Base-by-base conservation (phyloP, 2,888 invertebrate species). In the Ischnus inquisitorius region DNA sequence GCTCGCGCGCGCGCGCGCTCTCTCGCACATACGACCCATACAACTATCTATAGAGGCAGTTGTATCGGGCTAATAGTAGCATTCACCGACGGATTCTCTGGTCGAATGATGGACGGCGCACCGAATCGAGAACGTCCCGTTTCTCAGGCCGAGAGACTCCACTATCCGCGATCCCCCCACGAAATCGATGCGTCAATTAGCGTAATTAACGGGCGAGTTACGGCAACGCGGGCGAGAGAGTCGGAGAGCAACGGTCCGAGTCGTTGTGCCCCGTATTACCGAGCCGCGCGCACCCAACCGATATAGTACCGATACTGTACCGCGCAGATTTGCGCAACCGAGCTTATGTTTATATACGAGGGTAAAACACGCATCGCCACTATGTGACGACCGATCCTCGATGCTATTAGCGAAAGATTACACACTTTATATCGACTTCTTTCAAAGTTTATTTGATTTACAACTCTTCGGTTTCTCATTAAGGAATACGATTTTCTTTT, bases 101-200 rank as follows among this genome's bases (percentile, higher is more conserved):
- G 68, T 69, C 75, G 83, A 86, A 83, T 86, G 86, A 86, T 85
- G 85, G 83, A 86, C 85, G 78, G 85, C 85, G 80, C 46, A 68
- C 82, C 86, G 82, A 86, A 86, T 79, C 78, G 78, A 86, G 82
- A 80, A 76, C 81, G 82, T 81, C 75, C 77, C 81, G 85, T 82
- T 86, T 87, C 85, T 77, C 85, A 85, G 82, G 79, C 76, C 74
- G 76, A 51, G 79, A 16, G 74, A 48, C 64, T 67, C 34, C 60
- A 74, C 80, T 78, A 78, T 84, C 74, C 84, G 69, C 78, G 57
- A 74, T 69, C 64, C 54, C 54, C 71, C 72, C 82, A 82, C 76
- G 82, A 84, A 88, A 86, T 88, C 87, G 88, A 88, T 87, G 85
- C 85, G 89, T 89, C 87, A 89, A 89, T 90, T 90, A 89, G 85